These are phyloP conservation scores for Zaprionus bogoriensis DNA, from an alignment of 2,888 invertebrate species.

Conservation along the genomic window DNA sequence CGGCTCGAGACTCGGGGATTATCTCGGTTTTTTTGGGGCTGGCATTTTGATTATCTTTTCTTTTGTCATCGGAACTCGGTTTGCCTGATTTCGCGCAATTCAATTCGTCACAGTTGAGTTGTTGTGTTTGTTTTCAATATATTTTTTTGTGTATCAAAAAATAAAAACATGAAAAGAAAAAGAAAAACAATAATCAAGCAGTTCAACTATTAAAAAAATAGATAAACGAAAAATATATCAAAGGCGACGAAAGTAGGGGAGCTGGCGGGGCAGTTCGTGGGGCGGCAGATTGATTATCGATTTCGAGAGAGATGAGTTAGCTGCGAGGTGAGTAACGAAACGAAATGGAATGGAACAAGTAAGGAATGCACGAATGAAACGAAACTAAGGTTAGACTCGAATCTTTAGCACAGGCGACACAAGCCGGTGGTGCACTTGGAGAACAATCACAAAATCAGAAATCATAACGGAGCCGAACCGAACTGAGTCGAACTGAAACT, in stretches of 20 bases:
- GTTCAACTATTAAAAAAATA: background rate
- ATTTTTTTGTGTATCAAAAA: slow-evolving; percentile 37
- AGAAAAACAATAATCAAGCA: background rate
- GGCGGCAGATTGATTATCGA: slow-evolving; percentile 32
- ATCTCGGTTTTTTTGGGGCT: slow-evolving; percentile 21
- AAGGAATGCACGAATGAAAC: slow-evolving; percentile 35
- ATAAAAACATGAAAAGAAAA: slow-evolving; percentile 35
- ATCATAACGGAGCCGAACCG: background rate
- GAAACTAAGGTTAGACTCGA: slow-evolving; percentile 24
- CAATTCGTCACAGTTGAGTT: slow-evolving; percentile 44
- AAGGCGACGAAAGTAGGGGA: background rate
- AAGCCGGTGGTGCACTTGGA: slow-evolving; percentile 61
- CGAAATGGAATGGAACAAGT: background rate
- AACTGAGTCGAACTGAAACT: slow-evolving; percentile 25
- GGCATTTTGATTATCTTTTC: slow-evolving; percentile 23
- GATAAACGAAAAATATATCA: background rate
- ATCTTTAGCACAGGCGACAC: slow-evolving; percentile 47
- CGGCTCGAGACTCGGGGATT: slow-evolving; percentile 15
- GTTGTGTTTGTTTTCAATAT: slow-evolving; percentile 17
- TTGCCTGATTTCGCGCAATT: slow-evolving; percentile 40
- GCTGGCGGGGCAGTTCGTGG: slow-evolving; percentile 22
- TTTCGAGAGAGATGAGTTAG: slow-evolving; percentile 36
- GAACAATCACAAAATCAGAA: slow-evolving; percentile 47
- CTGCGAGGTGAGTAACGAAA: slow-evolving; percentile 37
- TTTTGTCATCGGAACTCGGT: slow-evolving; percentile 30